A percentile compares a stretch with the other conserved stretches of the same genome.
Conservation (phyloP, 1,140 invertebrate genomes). For the Halictus rubicundus region DNA sequence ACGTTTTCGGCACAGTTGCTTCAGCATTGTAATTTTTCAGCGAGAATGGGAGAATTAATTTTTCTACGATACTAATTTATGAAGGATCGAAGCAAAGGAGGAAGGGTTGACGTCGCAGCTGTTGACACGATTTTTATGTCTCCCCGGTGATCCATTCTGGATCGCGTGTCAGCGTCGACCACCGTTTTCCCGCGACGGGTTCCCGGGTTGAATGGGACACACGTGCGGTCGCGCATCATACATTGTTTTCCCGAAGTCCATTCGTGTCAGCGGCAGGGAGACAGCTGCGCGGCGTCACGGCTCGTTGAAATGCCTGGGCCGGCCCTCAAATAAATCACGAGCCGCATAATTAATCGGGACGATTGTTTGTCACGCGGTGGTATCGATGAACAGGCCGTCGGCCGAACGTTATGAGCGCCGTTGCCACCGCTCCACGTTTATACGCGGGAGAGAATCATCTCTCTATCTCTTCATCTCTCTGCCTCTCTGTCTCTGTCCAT, state of each 20-base stretch:
- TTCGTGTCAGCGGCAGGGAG: constrained; percentile 33
- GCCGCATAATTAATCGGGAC: constrained; percentile 64
- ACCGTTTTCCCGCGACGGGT: neutral
- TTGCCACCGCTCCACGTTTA: no score
- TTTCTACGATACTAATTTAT: no score
- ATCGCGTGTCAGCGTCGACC: neutral
- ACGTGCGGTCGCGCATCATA: neutral
- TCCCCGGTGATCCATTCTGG: neutral
- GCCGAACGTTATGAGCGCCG: constrained; percentile 24
- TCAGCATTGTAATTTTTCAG: no score
- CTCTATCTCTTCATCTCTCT: no score
- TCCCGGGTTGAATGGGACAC: neutral
- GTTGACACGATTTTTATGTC: neutral
- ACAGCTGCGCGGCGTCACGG: constrained; percentile 36
- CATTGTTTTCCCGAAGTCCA: constrained; percentile 47
- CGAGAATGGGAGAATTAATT: no score
- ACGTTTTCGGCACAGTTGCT: no score
- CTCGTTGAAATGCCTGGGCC: constrained; percentile 47
- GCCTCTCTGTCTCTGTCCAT: no score
- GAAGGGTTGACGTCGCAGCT: neutral
- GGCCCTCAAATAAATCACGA: constrained; percentile 59
- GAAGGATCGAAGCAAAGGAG: neutral
- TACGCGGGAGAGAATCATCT: no score
- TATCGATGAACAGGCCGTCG: constrained; percentile 53
- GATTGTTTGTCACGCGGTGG: constrained; percentile 56